Percentiles rank a stretch among this genome's conserved stretches.
These are phyloP conservation scores for Cichlasoma orientale DNA, from an alignment of 2,797 vertebrate species.

Conservation along the genomic window DNA sequence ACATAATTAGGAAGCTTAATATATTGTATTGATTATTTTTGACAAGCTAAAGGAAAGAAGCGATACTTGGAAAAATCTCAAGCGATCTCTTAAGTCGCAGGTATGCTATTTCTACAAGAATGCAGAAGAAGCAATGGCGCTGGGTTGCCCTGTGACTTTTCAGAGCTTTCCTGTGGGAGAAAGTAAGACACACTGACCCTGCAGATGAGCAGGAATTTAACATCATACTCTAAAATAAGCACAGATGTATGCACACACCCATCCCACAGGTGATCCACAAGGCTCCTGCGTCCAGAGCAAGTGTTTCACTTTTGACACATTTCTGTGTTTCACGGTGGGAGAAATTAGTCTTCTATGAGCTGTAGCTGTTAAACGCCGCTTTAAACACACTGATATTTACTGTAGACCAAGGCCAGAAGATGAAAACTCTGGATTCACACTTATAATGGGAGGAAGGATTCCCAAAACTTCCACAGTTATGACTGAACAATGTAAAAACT, in stretches of 20 bases:
- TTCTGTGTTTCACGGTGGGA: conserved; percentile 14
- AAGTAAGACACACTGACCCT: conserved; percentile 17
- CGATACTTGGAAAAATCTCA: not conserved
- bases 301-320: conserved; percentile 44
- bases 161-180: conserved; percentile 10
- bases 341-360: not conserved
- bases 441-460: not conserved
- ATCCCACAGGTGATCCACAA: not conserved
- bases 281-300: not conserved
- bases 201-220: conserved; percentile 36
- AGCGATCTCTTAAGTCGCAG: not conserved
- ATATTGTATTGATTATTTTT: not conserved
- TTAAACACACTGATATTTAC: conserved; percentile 13
- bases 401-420: not conserved
- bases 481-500: not conserved
- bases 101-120: not conserved
- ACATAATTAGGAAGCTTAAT: not conserved
- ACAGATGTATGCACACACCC: not conserved
- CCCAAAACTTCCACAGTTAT: not conserved
- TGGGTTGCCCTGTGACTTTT: conserved; percentile 36
- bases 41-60: not conserved
- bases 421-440: not conserved
- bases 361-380: not conserved
- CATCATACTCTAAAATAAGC: conserved; percentile 3
- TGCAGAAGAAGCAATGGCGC: too few species aligned